A percentile compares a stretch with the other conserved stretches of the same genome.
These are phyloP conservation scores for Copsychus sechellarum DNA, from an alignment of 2,113 vertebrate genomes.

Conservation along the genomic window DNA sequence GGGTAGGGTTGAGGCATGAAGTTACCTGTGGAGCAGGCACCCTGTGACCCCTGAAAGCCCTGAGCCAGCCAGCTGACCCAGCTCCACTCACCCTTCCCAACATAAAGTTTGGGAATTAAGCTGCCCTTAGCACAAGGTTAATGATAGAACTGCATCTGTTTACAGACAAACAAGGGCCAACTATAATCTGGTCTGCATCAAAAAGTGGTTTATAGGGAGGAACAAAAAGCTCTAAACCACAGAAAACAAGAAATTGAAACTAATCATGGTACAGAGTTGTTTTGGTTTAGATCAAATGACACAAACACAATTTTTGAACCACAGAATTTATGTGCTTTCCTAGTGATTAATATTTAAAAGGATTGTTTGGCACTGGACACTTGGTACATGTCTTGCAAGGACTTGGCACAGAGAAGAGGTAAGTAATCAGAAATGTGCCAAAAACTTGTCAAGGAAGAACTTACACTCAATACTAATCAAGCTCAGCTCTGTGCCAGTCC, in stretches of 20 bases:
- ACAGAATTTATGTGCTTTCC: slow-evolving; percentile 27
- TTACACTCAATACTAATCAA: slow-evolving; percentile 64
- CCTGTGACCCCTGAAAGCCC: neutral
- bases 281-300: slow-evolving; percentile 32
- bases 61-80: neutral
- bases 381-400: slow-evolving; percentile 43
- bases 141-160: neutral
- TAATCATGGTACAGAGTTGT: neutral
- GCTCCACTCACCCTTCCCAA: neutral
- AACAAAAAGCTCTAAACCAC: neutral
- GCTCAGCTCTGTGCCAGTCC: slow-evolving; percentile 53
- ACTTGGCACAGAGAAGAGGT: slow-evolving; percentile 50
- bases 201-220: neutral
- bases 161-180: neutral
- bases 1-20: neutral
- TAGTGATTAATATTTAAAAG: slow-evolving; percentile 60
- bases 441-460: slow-evolving; percentile 58
- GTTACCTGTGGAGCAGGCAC: too few relatives aligned
- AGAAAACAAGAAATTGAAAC: neutral
- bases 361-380: slow-evolving; percentile 55
- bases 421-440: slow-evolving; percentile 60
- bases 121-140: neutral
- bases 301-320: slow-evolving; percentile 5
- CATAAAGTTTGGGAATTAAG: neutral
- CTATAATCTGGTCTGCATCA: neutral